Percentiles rank a stretch among this genome's conserved stretches.
Conservation (phyloP, 2,888 invertebrate genomes). For the Artemia sp. region DNA sequence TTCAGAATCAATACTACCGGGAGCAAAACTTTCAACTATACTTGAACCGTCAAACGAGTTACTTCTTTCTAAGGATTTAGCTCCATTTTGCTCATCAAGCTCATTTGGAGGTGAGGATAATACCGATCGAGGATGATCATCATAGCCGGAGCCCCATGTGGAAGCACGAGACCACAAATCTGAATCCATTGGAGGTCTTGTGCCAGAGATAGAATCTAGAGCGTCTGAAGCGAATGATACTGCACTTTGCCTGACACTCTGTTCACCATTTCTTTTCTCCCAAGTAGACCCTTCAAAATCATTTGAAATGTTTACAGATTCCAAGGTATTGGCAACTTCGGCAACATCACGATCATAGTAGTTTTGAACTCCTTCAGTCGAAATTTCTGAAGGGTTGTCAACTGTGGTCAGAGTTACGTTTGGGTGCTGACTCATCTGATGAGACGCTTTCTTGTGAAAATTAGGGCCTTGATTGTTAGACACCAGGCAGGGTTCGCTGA, state of each 20-base stretch:
- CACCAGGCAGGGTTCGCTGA: too few relatives aligned
- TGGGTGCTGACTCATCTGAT: too few relatives aligned
- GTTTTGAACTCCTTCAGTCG: too few relatives aligned
- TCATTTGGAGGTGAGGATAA: background rate
- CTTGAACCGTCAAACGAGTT: conserved; percentile 2
- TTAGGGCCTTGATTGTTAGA: too few relatives aligned
- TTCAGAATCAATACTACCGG: conserved; percentile 14
- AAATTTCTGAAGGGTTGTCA: too few relatives aligned
- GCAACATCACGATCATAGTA: too few relatives aligned
- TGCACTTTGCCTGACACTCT: background rate
- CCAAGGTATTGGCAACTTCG: too few relatives aligned
- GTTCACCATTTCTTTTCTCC: conserved; percentile 12
- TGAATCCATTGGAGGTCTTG: background rate
- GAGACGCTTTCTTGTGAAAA: too few relatives aligned
- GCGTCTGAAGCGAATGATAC: conserved; percentile 4
- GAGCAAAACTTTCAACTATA: conserved; percentile 8
- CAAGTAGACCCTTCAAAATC: background rate
- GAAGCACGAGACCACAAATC: conserved; percentile 2
- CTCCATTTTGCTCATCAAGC: conserved; percentile 10
- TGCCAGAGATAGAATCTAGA: background rate
- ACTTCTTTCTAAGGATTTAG: conserved; percentile 7
- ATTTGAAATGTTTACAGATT: too few relatives aligned
- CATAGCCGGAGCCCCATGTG: conserved; percentile 11
- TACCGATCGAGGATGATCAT: background rate
- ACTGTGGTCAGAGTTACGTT: too few relatives aligned